A percentile compares a stretch with the other conserved stretches of the same genome.
Conservation (phyloP, 2,888 invertebrate genomes). For the Ecdyonurus torrentis region DNA sequence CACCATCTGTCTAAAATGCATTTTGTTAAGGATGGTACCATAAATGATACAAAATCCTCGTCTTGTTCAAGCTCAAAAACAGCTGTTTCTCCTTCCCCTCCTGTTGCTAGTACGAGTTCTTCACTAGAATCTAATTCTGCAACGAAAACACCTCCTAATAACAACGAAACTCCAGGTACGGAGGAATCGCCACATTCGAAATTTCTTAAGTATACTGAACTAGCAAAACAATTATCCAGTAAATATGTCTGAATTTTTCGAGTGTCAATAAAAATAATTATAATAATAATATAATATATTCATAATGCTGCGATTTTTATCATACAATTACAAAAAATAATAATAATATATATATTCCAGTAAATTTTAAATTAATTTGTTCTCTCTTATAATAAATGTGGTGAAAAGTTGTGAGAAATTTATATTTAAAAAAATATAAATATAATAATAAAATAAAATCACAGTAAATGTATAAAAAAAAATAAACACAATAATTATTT, state of each 20-base stretch:
- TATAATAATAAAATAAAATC: no score
- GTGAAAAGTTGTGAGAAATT: no score
- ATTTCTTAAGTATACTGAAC: slow-evolving; percentile 95
- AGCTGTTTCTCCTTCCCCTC: background rate
- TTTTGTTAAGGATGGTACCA: slow-evolving; percentile 81
- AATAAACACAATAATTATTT: background rate
- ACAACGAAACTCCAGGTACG: slow-evolving; percentile 17
- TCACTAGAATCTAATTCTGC: slow-evolving; percentile 5
- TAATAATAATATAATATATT: background rate
- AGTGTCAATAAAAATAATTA: background rate
- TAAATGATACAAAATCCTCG: slow-evolving; percentile 52
- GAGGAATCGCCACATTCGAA: slow-evolving; percentile 93
- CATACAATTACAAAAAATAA: background rate
- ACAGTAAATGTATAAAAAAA: no score
- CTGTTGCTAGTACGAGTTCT: slow-evolving; percentile 3
- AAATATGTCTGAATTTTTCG: slow-evolving; percentile 64
- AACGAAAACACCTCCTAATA: slow-evolving; percentile 1
- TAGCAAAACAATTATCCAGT: slow-evolving; percentile 95
- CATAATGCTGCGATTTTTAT: background rate
- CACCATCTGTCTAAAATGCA: slow-evolving; percentile 94
- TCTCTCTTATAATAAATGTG: no score
- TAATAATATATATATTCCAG: background rate
- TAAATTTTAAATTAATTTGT: no score
- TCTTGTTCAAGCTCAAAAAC: background rate
- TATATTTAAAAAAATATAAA: no score